Base-by-base conservation (phyloP, 2,888 invertebrate species). In the Chrysodeixis includens region DNA sequence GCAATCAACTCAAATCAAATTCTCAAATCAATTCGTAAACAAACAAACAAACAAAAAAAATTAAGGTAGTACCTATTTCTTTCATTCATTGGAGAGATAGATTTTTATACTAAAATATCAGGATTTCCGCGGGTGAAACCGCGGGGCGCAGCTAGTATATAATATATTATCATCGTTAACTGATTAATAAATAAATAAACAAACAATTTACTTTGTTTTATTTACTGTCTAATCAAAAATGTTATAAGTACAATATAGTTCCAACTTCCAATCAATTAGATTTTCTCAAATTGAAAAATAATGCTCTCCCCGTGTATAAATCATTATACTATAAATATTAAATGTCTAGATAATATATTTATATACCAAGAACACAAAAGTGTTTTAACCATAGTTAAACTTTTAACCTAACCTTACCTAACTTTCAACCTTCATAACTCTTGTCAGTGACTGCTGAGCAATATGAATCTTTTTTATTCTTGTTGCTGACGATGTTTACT, bases 201-300 rank as follows among this genome's bases (percentile, higher is more conserved):
- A n/a, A 35, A 35, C 35, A 35, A 35, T 35, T 35, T 35, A 35
- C 3, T 35, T 35, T 35, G 1, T 35, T 35, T 35, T 35, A 35
- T 35, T 35, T 35, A 8, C 35, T 35, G 35, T 35, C 35, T 35
- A 8, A 35, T 35, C 35, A 1, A 35, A 35, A 35, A 35, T 35
- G 35, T 35, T 35, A 8, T 35, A 3, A 6, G 35, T 35, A 35
- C 5, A 35, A 35, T 35, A 35, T 35, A 6, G 35, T 35, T 35
- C 35, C 35, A 35, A 35, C 35, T 35, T 35, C 35, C 35, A 35
- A 35, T 35, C 35, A 35, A 35, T 35, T 35, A 12, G 35, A 35
- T 35, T 35, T 35, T 35, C 35, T 35, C 35, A 35, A 35, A 35
- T 35, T 35, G 35, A 35, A 35, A 35, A 35, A 35, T 35, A 35